Conservation (phyloP, 2,888 invertebrate species). For the Dryobota labecula region DNA sequence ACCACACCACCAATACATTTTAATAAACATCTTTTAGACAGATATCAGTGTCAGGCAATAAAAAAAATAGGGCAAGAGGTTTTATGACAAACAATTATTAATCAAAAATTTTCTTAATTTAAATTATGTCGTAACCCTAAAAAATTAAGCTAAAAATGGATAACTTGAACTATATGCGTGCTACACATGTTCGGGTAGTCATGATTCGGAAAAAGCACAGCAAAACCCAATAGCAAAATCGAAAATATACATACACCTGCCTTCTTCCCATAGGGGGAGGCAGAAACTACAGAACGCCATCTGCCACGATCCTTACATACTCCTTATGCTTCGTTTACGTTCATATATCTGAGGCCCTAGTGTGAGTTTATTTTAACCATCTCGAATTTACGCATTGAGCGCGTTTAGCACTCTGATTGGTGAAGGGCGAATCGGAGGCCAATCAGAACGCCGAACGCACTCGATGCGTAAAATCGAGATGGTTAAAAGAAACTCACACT, state of each 20-base stretch:
- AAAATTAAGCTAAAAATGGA: background rate
- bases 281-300: background rate
- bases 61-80: background rate
- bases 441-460: too few species aligned
- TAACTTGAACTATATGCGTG: background rate
- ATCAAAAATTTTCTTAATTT: background rate
- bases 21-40: background rate
- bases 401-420: too few species aligned
- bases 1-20: background rate
- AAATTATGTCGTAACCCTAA: background rate
- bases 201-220: background rate
- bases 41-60: background rate
- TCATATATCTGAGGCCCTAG: too few species aligned
- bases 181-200: background rate
- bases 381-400: too few species aligned
- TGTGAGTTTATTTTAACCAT: too few species aligned
- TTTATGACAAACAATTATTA: background rate
- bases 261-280: background rate
- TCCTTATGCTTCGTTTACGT: background rate
- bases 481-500: too few species aligned
- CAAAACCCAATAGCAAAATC: too few species aligned
- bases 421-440: too few species aligned
- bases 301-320: background rate
- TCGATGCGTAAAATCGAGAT: too few species aligned
- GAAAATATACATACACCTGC: background rate